Base-by-base conservation (phyloP, 1,140 invertebrate genomes). In the Pseudomyrmex flavicornis region DNA sequence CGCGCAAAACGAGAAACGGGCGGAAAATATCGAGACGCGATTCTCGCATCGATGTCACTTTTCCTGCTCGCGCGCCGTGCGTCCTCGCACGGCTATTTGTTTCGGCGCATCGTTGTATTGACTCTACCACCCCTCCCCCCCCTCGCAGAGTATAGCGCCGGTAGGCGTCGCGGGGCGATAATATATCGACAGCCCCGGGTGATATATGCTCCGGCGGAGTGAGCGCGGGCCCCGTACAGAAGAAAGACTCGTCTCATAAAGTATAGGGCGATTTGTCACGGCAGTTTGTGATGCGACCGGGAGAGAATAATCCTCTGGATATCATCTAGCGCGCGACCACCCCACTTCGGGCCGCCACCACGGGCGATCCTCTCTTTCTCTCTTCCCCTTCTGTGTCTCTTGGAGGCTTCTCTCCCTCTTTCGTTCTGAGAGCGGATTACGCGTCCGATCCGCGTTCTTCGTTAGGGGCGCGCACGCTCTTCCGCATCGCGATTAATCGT, bases 261-360 rank as follows among this genome's bases (percentile, higher is more conserved):
- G 91, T 90, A 92, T 91, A 88, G 90, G 89, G 90, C 88, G 90
- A 92, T 92, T 92, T 92, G 91, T 92, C 91, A 92, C 89, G 89
- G 88, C 85, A 92, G 90, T 92, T 91, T 91, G 90, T 91, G 90
- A 91, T 89, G 89, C 92, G 91, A 91, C 89, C 84, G 91, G 90
- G 90, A 92, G 92, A 92, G 92, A 92, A 91, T 92, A 92, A 92
- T 93, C 91, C 91, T 91, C 89, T 90, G 90, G 89, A 91, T 92
- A 92, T 92, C 91, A 89, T 92, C 89, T 91, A 90, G 85, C 84
- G 72, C 86, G 84, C 84, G 83, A 86, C 72, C 59, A 76, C 85
- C 66, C 70, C 48, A 66, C 61, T 62, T 61, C 68, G 62, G 58
- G 63, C 35, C 35, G 56, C 59, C 44, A 20, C 68, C 52, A 59